Percentiles rank a stretch among this genome's conserved stretches.
These are phyloP conservation scores for Pantherophis alleghaniensis DNA, from an alignment of 2,797 vertebrate species.

Conservation along the genomic window DNA sequence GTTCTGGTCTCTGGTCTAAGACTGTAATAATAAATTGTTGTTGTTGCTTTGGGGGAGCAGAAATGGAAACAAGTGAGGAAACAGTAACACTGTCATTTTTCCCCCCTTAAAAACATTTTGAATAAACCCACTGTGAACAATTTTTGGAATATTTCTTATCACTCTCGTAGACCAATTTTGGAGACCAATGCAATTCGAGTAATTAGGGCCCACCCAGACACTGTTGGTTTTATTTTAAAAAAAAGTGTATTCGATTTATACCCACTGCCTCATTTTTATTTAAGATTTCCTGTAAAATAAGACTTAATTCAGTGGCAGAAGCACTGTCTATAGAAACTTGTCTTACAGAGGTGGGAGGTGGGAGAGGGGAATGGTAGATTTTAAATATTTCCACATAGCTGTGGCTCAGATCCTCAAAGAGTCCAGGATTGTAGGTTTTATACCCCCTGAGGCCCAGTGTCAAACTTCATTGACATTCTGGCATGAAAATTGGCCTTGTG, in stretches of 20 bases:
- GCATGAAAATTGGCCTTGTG: not conserved
- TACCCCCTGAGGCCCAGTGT: not conserved
- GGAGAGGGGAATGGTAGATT: not conserved
- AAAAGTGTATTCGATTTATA: not conserved
- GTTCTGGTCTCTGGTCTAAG: no score
- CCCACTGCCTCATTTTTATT: not conserved
- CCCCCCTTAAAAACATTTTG: not conserved
- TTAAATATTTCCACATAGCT: conserved; percentile 10
- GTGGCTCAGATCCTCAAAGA: not conserved
- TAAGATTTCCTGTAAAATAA: conserved; percentile 16
- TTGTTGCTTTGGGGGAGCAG: not conserved
- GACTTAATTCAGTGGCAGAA: not conserved
- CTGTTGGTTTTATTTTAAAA: not conserved
- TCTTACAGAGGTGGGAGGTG: not conserved
- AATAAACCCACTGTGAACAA: not conserved
- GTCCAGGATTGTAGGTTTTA: not conserved
- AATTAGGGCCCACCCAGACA: not conserved
- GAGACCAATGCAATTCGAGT: not conserved
- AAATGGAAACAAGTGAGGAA: not conserved
- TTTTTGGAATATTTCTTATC: not conserved
- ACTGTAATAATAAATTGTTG: no score
- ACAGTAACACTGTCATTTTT: not conserved
- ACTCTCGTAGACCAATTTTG: not conserved
- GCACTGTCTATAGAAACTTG: not conserved
- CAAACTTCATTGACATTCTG: conserved; percentile 1